Base-by-base conservation (phyloP, 1,140 invertebrate species). In the Laodelphax striatellus region DNA sequence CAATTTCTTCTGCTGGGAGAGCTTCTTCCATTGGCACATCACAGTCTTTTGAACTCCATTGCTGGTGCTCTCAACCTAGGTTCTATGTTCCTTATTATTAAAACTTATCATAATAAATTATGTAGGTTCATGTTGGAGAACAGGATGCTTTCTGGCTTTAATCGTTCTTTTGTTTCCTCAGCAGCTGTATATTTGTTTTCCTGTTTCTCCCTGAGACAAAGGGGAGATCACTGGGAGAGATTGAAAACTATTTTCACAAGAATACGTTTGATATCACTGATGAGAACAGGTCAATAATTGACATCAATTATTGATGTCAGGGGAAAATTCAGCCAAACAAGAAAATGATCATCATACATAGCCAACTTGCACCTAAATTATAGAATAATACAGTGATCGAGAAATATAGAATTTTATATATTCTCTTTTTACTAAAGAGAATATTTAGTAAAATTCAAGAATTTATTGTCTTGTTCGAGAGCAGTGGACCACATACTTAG, bases 181-280 rank as follows among this genome's bases (percentile, higher is more conserved):
- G n/a, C n/a, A n/a, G 66, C 41, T 67, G 63, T 57, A 38, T 79
- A 70, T 64, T 79, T 57, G 67, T 79, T 41, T 70, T 66, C 11
- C 66, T 77, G 24, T 69, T 76, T 22, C 68, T 82, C 11, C 80
- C 80, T 17, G 80, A 82, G 69, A 82, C 79, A 1, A 80, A 80
- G 65, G 78, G 78, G 0, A 75, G 73, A 59, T 72, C 65, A 8
- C 66, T 81, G 17, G 78, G 80, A 57, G 79, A 82, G 68, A 77
- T 81, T 13, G 66, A 71, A 60, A 61, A 65, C 17, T 63, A 64
- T 43, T 71, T 71, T 61, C 65, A 70, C 58, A 57, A 52, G 4
- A 63, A 64, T 21, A 24, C 17, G 13, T n/a, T 50, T 38, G 52
- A 34, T 13, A 19, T 13, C 1, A 28, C 28, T 3, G 24, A 59